Evolutionary conservation across 2,113 vertebrate genomes (phyloP).

Genomic region (Bos javanicus): DNA sequence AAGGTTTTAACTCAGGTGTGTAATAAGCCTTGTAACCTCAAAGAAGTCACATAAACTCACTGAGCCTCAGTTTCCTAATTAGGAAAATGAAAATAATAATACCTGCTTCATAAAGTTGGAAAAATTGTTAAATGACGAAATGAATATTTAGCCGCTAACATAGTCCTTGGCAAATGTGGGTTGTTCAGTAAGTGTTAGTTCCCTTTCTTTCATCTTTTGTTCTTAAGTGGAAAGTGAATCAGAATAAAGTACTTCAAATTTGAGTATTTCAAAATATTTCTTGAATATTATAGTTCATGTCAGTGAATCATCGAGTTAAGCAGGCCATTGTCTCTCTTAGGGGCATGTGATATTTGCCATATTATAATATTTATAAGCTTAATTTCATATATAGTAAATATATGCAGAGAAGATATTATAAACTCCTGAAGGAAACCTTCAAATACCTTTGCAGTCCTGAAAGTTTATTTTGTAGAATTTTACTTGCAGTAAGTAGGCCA

Average conservation of each 20-base stretch:
- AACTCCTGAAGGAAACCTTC: neutral
- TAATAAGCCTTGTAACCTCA: neutral
- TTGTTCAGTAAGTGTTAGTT: neutral
- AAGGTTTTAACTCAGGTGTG: neutral
- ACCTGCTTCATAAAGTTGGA: neutral
- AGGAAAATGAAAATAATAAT: neutral
- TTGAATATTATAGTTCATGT: neutral
- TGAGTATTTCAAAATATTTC: conserved; percentile 19
- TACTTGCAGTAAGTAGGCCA: conserved; percentile 16
- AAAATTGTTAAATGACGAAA: conserved; percentile 8
- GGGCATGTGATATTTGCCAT: neutral
- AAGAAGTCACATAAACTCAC: neutral
- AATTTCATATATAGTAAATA: neutral
- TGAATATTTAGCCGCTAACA: neutral
- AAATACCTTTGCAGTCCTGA: neutral
- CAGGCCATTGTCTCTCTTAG: neutral
- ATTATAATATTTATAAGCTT: conserved; percentile 9
- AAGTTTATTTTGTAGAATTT: conserved; percentile 40
- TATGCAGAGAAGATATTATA: neutral
- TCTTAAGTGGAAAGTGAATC: conserved; percentile 29
- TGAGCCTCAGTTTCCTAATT: neutral
- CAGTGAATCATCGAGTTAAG: neutral
- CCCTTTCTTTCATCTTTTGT: neutral
- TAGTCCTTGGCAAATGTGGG: neutral
- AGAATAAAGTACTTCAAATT: conserved; percentile 14